Base-by-base conservation (phyloP, 2,888 invertebrate genomes). In the Tridacna crocea region DNA sequence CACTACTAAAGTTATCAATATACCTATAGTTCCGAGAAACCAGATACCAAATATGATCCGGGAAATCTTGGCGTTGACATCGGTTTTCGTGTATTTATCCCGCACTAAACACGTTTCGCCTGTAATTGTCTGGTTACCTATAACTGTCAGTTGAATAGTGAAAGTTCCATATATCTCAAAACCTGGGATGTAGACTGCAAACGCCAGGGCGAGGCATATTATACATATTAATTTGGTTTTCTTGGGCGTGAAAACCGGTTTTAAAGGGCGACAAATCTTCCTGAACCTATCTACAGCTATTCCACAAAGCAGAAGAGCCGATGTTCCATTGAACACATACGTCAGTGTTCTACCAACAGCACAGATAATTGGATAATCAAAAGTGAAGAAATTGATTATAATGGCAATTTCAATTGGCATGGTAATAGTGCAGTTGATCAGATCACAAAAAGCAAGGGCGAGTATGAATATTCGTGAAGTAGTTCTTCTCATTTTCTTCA, bases 201-300 rank as follows among this genome's bases (percentile, higher is more conserved):
- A 78, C 12, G 79, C 88, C 6, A 87, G 0, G 8, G 75, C 77
- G 8, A 79, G 65, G 17, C 80, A 74, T 8, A 82, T 77, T 1
- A 82, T 46, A 60, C 88, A 86, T 17, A 86, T 83, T 3, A 63
- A 72, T 61, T 76, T 79, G 11, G 83, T 88, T 76, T 84, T 82
- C 60, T 78, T 82, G 0, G 86, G 82, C 11, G 83, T 87, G 61
- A 88, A 87, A 48, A 85, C 87, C 19, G 83, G 82, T 46, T 85
- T 87, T 26, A 88, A 82, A 8, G 87, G 87, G 13, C 83, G 82
- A 78, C 88, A 87, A 66, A 88, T 88, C 73, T 87, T 87, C 46
- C 87, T 48, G 77, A 84, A 88, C n/a, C 88, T 72, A 51, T 88
- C 88, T 4, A 87, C 81, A 3, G 85, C 88, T 26, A 88, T 88